Base-by-base conservation (phyloP, 2,888 invertebrate genomes). In the Rhorus exstirpatorius region DNA sequence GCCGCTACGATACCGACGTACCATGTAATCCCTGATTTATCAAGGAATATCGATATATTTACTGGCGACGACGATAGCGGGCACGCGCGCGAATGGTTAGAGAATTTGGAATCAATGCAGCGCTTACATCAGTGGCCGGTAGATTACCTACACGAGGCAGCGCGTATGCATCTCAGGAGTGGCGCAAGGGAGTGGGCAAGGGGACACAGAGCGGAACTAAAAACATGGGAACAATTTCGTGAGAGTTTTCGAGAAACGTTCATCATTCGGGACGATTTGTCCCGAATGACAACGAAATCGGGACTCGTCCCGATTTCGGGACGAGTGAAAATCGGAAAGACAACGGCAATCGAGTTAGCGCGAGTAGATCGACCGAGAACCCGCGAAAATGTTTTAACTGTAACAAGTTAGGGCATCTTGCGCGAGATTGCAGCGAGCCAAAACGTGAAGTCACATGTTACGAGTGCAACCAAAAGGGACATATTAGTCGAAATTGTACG, bases 341-440 rank as follows among this genome's bases (percentile, higher is more conserved):
- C 1, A 19, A n/a, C n/a, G n/a, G n/a, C n/a, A n/a, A n/a, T n/a
- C 35, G 17, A 35, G 38, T 44, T 12, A 0, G 44, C 44, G 44
- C 44, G 44, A 63, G n/a, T 24, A 19, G 61, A n/a, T 7, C 61
- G 44, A 1, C 1, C 12, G 41, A 41, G 1, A 44, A 19, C 10
- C 41, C 61, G n/a, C 19, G 51, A 10, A 51, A 51, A n/a, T 44
- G 61, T 24, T 44, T 44, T 44, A 63, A 63, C 12, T 63, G 61
- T 19, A 21, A 19, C 61, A 63, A 44, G n/a, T 6, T 14, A 21
- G 72, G 72, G 1, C 72, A 72, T 19, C 26, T 72, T 1, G 17
- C 60, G 8, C 60, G 51, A 35, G 44, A 72, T 31, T 72, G 60
- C 46, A 24, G 60, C 35, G 58, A 60, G 38, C 60, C 60, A 3